Percentiles rank a stretch among this genome's conserved stretches.
phyloP scores from a whole-genome alignment of 2,113 vertebrate genomes.

The Brachyhypopomus occidentalis region DNA sequence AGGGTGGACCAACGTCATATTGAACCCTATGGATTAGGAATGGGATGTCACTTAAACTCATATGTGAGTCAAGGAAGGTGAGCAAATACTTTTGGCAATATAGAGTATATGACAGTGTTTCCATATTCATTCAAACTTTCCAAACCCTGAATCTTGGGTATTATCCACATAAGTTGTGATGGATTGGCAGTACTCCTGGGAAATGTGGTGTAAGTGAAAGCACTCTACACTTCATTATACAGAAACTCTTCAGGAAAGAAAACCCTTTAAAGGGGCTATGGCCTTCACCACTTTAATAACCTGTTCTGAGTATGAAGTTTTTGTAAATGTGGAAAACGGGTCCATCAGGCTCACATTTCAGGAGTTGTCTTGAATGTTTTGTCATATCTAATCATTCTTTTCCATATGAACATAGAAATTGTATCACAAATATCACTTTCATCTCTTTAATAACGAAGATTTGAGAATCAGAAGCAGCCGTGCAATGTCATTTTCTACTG shows the following conservation, averaged over 20 bases:
- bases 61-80: no score
- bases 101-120: not conserved
- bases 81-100: no score
- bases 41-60: no score
- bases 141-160: not conserved
- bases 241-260: not conserved
- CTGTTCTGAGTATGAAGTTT: not conserved
- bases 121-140: not conserved
- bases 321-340: not conserved
- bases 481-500: not conserved
- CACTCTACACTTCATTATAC: not conserved
- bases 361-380: not conserved
- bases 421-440: not conserved
- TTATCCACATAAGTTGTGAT: not conserved
- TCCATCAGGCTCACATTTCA: not conserved
- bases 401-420: not conserved
- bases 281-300: not conserved
- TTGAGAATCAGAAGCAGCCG: not conserved
- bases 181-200: not conserved
- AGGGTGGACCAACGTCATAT: no score
- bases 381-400: not conserved
- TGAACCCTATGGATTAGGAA: no score
- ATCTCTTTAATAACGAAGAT: not conserved
- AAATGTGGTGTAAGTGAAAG: not conserved
- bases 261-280: not conserved